phyloP scores from a whole-genome alignment of 2,113 vertebrate genomes.

The Sminthopsis crassicaudata region DNA sequence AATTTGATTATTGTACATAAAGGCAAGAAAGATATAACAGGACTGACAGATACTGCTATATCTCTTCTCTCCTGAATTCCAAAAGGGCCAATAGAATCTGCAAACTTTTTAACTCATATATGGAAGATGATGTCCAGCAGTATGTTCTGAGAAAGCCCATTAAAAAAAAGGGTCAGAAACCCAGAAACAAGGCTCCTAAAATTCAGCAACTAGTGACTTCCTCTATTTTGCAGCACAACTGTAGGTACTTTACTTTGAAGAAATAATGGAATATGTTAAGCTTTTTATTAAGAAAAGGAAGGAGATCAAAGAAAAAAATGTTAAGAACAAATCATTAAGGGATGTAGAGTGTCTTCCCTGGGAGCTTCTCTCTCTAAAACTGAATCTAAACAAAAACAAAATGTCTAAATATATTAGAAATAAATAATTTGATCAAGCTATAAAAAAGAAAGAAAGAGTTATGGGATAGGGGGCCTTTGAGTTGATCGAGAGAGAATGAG shows the following conservation, averaged over 20 bases:
- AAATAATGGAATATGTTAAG: slow-evolving; percentile 97
- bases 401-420: slow-evolving; percentile 74
- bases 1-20: slow-evolving; percentile 98
- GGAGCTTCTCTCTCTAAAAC: slow-evolving; percentile 98
- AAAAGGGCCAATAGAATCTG: slow-evolving; percentile 98
- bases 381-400: slow-evolving; percentile 98
- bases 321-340: slow-evolving; percentile 98
- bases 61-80: slow-evolving; percentile 93
- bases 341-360: slow-evolving; percentile 96
- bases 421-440: slow-evolving; percentile 69
- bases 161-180: slow-evolving; percentile 96
- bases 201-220: slow-evolving; percentile 98
- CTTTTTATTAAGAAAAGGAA: slow-evolving; percentile 98
- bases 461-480: not conserved
- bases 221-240: slow-evolving; percentile 95
- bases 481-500: not conserved
- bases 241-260: slow-evolving; percentile 96
- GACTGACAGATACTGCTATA: slow-evolving; percentile 96
- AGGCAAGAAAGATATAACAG: slow-evolving; percentile 98
- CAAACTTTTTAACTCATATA: slow-evolving; percentile 97
- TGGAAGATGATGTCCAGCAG: slow-evolving; percentile 97
- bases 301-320: slow-evolving; percentile 98
- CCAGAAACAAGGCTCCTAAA: slow-evolving; percentile 97
- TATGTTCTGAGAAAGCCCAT: slow-evolving; percentile 98
- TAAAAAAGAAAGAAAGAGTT: not conserved